Evolutionary conservation across 2,888 invertebrate genomes (phyloP).

Genomic region (Drosophila anceps): DNA sequence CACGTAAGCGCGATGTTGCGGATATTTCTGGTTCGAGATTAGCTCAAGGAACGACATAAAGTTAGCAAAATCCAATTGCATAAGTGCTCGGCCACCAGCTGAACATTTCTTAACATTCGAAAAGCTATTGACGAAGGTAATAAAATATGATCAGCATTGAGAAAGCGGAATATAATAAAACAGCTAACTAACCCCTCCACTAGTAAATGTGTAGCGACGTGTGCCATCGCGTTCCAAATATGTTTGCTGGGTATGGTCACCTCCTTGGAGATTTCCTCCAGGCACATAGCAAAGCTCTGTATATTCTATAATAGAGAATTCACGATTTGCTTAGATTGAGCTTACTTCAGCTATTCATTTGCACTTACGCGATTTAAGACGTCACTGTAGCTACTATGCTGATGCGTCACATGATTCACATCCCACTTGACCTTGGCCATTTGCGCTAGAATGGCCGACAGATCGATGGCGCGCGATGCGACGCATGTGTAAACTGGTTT

Average conservation of each 20-base stretch:
- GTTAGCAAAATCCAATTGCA: constrained; percentile 99
- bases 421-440: constrained; percentile 98
- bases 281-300: constrained; percentile 91
- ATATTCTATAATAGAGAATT: constrained; percentile 76
- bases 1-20: constrained; percentile 95
- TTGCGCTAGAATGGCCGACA: constrained; percentile 90
- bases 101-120: constrained; percentile 97
- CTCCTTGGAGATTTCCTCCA: constrained; percentile 90
- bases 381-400: constrained; percentile 96
- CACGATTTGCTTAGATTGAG: neutral
- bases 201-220: constrained; percentile 93
- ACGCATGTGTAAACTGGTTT: constrained; percentile 95
- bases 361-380: constrained; percentile 88
- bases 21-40: constrained; percentile 92
- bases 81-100: constrained; percentile 97
- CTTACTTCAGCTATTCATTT: neutral
- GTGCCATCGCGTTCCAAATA: constrained; percentile 95
- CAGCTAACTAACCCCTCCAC: constrained; percentile 92
- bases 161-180: neutral
- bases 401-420: constrained; percentile 96
- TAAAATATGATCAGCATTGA: neutral
- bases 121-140: constrained; percentile 86
- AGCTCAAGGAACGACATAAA: constrained; percentile 95
- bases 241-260: constrained; percentile 90
- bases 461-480: constrained; percentile 92